A percentile compares a stretch with the other conserved stretches of the same genome.
These are phyloP conservation scores for Enteromius afrohamiltoni DNA, from an alignment of 2,797 vertebrate genomes.

Conservation along the genomic window DNA sequence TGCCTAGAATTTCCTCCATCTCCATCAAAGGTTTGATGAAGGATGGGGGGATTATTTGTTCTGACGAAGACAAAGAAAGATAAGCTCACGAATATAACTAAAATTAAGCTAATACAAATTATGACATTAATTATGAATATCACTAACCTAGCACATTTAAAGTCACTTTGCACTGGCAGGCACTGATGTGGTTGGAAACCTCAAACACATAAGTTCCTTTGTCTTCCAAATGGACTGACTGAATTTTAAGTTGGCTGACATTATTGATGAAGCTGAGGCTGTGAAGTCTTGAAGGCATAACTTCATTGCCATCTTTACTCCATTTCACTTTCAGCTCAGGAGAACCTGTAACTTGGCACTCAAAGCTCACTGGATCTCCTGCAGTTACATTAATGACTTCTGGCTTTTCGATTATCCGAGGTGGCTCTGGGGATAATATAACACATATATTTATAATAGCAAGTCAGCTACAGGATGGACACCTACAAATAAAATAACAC, in stretches of 20 bases:
- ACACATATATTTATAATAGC: slow-evolving; percentile 28
- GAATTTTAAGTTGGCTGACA: slow-evolving; percentile 91
- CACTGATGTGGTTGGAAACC: slow-evolving; percentile 94
- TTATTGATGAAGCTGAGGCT: slow-evolving; percentile 93
- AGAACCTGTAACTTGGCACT: slow-evolving; percentile 92
- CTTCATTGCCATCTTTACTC: slow-evolving; percentile 90
- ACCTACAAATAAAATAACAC: not conserved
- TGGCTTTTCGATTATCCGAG: slow-evolving; percentile 91
- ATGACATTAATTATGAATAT: slow-evolving; percentile 6
- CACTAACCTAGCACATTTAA: slow-evolving; percentile 93
- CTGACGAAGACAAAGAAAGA: slow-evolving; percentile 74
- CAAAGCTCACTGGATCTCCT: slow-evolving; percentile 93
- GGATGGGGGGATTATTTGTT: slow-evolving; percentile 91
- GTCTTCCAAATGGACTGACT: slow-evolving; percentile 87
- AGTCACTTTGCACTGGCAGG: slow-evolving; percentile 87
- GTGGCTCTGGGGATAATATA: slow-evolving; percentile 83
- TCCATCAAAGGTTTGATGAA: slow-evolving; percentile 92
- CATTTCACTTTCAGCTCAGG: slow-evolving; percentile 93
- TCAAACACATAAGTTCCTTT: slow-evolving; percentile 91
- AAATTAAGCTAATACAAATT: not conserved
- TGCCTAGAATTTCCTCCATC: slow-evolving; percentile 88
- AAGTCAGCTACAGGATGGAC: not conserved
- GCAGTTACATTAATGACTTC: slow-evolving; percentile 90
- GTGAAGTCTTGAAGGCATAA: slow-evolving; percentile 91
- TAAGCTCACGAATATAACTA: slow-evolving; percentile 31